Evolutionary conservation across 1,140 invertebrate species (phyloP).

Genomic region (Drosophila athabasca): DNA sequence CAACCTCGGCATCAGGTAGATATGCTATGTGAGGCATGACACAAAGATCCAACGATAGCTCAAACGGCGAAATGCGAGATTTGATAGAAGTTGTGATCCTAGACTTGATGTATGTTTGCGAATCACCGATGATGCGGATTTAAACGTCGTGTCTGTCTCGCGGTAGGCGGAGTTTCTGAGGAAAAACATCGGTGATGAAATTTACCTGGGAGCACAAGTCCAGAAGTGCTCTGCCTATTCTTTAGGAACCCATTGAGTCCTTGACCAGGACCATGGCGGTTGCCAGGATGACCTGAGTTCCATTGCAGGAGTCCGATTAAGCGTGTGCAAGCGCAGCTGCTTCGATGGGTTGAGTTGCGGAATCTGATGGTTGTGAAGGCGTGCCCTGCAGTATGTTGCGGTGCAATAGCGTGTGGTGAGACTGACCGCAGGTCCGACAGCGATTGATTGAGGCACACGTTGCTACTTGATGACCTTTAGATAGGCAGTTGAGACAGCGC

Average conservation of each 20-base stretch:
- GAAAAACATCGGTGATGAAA: neutral
- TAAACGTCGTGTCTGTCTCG: neutral
- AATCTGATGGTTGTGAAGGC: neutral
- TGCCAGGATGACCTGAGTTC: neutral
- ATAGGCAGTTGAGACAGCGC: neutral
- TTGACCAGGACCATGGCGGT: neutral
- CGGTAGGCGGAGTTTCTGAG: neutral
- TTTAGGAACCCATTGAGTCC: neutral
- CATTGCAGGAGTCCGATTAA: neutral
- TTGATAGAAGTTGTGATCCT: too few relatives aligned
- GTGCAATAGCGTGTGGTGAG: neutral
- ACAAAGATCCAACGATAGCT: neutral
- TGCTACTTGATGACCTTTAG: neutral
- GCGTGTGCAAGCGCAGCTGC: neutral
- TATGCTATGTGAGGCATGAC: slow-evolving; percentile 26
- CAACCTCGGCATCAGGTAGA: slow-evolving; percentile 28
- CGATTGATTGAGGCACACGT: neutral
- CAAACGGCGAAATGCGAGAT: too few relatives aligned
- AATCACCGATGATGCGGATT: neutral
- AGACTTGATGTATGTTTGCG: too few relatives aligned
- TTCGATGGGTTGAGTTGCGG: neutral
- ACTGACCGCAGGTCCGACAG: neutral
- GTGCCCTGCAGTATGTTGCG: neutral
- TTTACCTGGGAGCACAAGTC: too few relatives aligned
- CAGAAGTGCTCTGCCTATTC: neutral